These are phyloP conservation scores for Palythoa caribaeorum DNA, from an alignment of 92 coral and sea anemone genomes.

Conservation along the genomic window DNA sequence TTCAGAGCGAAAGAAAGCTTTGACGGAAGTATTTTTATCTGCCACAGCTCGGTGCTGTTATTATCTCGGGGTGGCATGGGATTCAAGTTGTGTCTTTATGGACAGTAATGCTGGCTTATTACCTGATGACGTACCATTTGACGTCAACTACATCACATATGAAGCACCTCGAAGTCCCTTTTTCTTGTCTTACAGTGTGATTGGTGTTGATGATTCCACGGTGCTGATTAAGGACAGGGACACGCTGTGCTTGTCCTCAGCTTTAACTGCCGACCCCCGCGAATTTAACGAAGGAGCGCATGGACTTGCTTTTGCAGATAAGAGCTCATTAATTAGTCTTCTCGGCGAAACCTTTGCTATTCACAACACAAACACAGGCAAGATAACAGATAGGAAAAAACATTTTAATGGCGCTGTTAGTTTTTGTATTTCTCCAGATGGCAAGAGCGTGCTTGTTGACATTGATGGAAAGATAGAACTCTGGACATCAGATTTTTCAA, in stretches of 20 bases:
- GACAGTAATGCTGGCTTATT: constrained; percentile 3
- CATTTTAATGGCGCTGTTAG: constrained; percentile 17
- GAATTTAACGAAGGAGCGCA: constrained; percentile 5
- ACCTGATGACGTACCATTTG: constrained; percentile 27
- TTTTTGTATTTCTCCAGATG: constrained; percentile 17
- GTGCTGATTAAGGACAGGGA: constrained; percentile 15
- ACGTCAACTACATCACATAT: constrained; percentile 20
- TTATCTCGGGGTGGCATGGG: constrained; percentile 16
- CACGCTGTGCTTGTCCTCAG: constrained; percentile 8
- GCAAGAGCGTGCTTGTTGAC: constrained; percentile 13
- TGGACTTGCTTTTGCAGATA: constrained; percentile 7
- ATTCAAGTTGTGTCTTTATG: constrained; percentile 12
- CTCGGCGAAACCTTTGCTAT: constrained; percentile 9
- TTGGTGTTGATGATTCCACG: constrained; percentile 9
- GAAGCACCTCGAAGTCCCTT: background rate
- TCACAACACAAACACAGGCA: constrained; percentile 8
- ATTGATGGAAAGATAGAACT: constrained; percentile 11
- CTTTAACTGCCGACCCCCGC: background rate
- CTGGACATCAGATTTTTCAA: constrained; percentile 13
- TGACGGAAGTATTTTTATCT: background rate
- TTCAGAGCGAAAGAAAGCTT: no score
- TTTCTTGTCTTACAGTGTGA: background rate
- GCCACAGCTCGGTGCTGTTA: background rate
- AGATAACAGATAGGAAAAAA: background rate
- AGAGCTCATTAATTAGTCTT: background rate